Evolutionary conservation across 2,888 invertebrate species (phyloP).

Genomic region (Nemoura dubitans): DNA sequence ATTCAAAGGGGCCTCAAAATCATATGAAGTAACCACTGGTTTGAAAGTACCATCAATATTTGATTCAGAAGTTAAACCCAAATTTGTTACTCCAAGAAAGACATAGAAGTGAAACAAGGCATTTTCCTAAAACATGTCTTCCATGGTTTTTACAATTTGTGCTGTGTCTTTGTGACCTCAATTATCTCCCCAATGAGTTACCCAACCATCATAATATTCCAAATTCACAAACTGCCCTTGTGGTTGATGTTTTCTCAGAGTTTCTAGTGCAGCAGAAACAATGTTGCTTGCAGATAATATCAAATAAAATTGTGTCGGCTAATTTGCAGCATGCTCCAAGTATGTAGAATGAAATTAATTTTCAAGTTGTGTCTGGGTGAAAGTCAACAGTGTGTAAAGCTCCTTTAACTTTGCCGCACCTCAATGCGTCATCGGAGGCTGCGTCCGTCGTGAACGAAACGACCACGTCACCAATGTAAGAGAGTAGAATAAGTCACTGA

Average conservation of each 20-base stretch:
- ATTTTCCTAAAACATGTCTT: conserved; percentile 57
- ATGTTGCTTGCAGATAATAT: background rate
- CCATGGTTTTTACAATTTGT: conserved; percentile 63
- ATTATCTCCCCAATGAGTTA: conserved; percentile 84
- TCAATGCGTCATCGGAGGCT: conserved; percentile 61
- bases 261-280: background rate
- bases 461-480: conserved; percentile 70
- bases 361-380: conserved; percentile 62
- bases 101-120: conserved; percentile 87
- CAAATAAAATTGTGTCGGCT: too few species aligned
- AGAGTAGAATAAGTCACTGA: conserved; percentile 71
- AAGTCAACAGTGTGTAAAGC: conserved; percentile 83
- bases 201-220: conserved; percentile 93
- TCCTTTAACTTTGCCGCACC: conserved; percentile 74
- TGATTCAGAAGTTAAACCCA: conserved; percentile 69
- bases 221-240: conserved; percentile 88
- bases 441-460: conserved; percentile 90
- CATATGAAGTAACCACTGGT: conserved; percentile 85
- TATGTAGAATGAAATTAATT: too few species aligned
- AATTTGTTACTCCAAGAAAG: conserved; percentile 91
- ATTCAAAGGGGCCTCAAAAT: conserved; percentile 89
- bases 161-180: conserved; percentile 66
- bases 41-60: conserved; percentile 63
- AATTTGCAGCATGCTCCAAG: too few species aligned
- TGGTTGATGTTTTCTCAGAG: conserved; percentile 61